Evolutionary conservation across 2,888 invertebrate genomes (phyloP).

Genomic region (Troides aeacus): DNA sequence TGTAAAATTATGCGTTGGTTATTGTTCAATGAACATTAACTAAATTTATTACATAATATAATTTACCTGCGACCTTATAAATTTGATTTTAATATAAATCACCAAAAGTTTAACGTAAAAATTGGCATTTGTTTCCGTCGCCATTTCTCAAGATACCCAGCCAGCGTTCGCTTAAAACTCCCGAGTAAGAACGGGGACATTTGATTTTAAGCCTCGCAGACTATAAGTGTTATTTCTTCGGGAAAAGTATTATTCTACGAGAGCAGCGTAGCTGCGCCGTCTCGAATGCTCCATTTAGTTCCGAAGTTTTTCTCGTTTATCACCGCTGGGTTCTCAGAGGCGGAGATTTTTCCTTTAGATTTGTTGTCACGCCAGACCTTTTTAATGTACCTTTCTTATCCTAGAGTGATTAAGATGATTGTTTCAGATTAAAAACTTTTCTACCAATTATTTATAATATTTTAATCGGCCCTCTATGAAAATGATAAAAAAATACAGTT

Average conservation of each 20-base stretch:
- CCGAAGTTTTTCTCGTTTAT: conserved; percentile 81
- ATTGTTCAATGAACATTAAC: background rate
- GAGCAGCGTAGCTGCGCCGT: conserved; percentile 75
- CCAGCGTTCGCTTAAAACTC: conserved; percentile 59
- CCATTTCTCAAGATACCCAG: conserved; percentile 60
- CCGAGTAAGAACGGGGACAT: conserved; percentile 67
- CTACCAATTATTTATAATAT: conserved; percentile 12
- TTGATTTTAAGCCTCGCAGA: conserved; percentile 80
- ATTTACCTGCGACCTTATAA: too few relatives aligned
- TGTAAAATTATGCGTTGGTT: too few relatives aligned
- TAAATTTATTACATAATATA: background rate
- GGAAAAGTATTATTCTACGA: conserved; percentile 78
- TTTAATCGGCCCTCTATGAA: too few relatives aligned
- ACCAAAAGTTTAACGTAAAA: conserved; percentile 43
- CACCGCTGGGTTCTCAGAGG: conserved; percentile 78
- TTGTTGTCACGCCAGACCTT: conserved; percentile 81
- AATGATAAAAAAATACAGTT: too few relatives aligned
- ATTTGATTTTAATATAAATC: conserved; percentile 33
- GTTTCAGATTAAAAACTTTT: conserved; percentile 49
- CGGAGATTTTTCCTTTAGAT: conserved; percentile 81
- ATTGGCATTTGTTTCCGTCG: conserved; percentile 57
- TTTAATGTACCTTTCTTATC: conserved; percentile 80
- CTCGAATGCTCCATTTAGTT: conserved; percentile 80
- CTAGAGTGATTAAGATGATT: conserved; percentile 69
- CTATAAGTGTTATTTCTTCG: conserved; percentile 79